Base-by-base conservation (phyloP, 1,140 invertebrate genomes). In the Centruroides sculpturatus region DNA sequence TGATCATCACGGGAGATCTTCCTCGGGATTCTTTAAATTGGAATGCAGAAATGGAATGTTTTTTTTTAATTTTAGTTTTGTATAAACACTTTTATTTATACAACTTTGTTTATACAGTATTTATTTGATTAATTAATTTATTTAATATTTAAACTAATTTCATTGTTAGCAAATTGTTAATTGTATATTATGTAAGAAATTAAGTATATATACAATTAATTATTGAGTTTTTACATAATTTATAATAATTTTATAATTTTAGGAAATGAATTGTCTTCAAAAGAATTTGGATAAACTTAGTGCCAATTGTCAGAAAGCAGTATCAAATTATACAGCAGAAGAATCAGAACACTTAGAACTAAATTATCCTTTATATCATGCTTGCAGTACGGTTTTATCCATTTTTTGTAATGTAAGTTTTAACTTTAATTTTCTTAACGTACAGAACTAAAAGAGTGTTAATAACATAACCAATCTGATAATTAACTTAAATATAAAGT, bases 271-370 rank as follows among this genome's bases (percentile, higher is more conserved):
- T 53, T 99, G 96, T 74, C 78, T 99, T 12, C 94, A 99, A 76
- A 85, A 86, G 60, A 87, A 94, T 71, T 80, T 94, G 55, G 89
- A 94, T 56, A 77, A 78, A 7, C 72, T 87, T 23, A 66, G 70
- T 34, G 58, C 66, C 0, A 68, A 82, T 51, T 94, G 91, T 73
- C 82, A 82, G 70, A 75, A 79, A 53, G 83, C 83, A 11, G 83
- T 96, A 7, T 79, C 81, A n/a, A 86, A 90, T 72, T 93, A 90
- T 70, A 97, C 91, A 0, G 86, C 92, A 77, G 85, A 86, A 69
- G 86, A 92, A 76, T 86, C 87, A 35, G 83, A 85, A 71, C 83
- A 90, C 69, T 80, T 89, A 46, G 86, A 92, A 69, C 73, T 95
- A 1, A 94, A 95, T 78, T 81, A 86, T 23, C 80, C 93, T 46